phyloP scores from a whole-genome alignment of 2,113 vertebrate species.

The Semnornis frantzii region DNA sequence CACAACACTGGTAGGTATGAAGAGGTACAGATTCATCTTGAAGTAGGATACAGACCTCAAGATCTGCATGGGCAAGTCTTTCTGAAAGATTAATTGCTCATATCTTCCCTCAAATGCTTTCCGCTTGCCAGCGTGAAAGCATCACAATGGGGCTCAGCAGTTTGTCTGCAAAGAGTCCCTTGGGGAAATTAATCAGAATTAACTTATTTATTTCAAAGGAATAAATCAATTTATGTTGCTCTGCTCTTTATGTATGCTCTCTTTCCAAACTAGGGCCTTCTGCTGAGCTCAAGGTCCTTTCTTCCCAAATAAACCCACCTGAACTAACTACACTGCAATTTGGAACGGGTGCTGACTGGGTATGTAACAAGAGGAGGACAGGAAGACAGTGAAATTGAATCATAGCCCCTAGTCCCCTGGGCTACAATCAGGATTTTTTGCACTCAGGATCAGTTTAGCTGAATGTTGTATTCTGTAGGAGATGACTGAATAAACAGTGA shows the following conservation, averaged over 20 bases:
- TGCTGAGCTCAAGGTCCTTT: background rate
- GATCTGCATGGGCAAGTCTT: background rate
- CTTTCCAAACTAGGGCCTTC: background rate
- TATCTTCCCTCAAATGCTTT: background rate
- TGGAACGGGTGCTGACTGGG: background rate
- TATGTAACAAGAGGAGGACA: background rate
- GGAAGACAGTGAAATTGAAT: background rate
- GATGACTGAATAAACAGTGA: background rate
- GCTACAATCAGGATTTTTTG: background rate
- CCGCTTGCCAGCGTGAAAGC: background rate
- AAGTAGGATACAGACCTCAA: background rate
- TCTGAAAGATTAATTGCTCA: background rate
- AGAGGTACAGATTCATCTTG: background rate
- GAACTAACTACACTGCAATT: background rate
- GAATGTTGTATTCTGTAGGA: background rate
- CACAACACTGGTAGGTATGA: background rate
- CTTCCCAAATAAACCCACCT: background rate
- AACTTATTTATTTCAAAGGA: background rate
- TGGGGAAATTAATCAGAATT: background rate
- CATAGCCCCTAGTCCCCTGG: fast-evolving
- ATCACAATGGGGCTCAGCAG: background rate
- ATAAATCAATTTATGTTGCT: background rate
- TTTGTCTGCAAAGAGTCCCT: background rate
- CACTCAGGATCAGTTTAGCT: background rate
- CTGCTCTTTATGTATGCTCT: background rate